phyloP scores from a whole-genome alignment of 2,797 vertebrate genomes.

The Lepilemur septentrionalis region DNA sequence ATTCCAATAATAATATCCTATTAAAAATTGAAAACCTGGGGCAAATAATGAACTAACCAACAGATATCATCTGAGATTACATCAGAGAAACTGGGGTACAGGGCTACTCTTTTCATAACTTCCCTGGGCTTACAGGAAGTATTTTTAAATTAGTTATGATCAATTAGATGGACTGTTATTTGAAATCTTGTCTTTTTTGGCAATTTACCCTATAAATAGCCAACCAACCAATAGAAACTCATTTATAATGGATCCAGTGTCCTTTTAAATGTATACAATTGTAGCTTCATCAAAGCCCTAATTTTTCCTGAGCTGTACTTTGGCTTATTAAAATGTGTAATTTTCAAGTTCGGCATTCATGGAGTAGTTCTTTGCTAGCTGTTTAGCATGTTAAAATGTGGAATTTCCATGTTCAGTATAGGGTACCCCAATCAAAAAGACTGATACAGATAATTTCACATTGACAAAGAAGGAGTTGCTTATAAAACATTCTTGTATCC shows the following conservation, averaged over 20 bases:
- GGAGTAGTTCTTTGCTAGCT: not conserved
- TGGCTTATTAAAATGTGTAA: not conserved
- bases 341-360: slow-evolving; percentile 14
- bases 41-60: not conserved
- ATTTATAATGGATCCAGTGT: not conserved
- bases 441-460: not conserved
- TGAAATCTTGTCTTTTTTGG: not conserved
- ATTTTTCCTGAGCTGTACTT: not conserved
- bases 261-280: not conserved
- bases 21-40: not conserved
- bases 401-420: not conserved
- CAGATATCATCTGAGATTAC: not conserved
- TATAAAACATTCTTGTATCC: not conserved
- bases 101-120: not conserved
- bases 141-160: slow-evolving; percentile 10
- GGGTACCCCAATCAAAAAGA: not conserved
- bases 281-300: not conserved
- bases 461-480: not conserved
- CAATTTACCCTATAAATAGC: not conserved
- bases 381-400: not conserved
- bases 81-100: not conserved
- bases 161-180: not conserved
- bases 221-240: not conserved
- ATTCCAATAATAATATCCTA: not conserved
- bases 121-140: not conserved